Conservation (phyloP, 1,140 invertebrate species). For the Neodiprion pinetum region DNA sequence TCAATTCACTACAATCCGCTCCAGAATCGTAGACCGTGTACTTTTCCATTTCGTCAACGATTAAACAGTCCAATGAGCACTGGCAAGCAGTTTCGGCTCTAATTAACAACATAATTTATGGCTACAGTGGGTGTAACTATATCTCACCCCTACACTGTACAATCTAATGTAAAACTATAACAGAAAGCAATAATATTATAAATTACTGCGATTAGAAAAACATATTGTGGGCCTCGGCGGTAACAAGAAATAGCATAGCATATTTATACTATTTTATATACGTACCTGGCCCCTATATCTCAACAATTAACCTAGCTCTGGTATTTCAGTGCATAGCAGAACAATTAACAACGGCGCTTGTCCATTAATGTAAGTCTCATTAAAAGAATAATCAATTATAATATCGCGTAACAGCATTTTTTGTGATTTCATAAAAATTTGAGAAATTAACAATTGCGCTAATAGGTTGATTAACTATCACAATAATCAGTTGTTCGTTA, state of each 20-base stretch:
- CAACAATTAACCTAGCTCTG: slow-evolving; percentile 1
- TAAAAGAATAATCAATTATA: not conserved
- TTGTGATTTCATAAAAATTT: not conserved
- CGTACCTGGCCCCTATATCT: slow-evolving; percentile 1
- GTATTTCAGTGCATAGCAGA: not conserved
- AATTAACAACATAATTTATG: slow-evolving; percentile 30
- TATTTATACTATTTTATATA: slow-evolving; percentile 7
- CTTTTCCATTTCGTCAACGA: slow-evolving; percentile 51
- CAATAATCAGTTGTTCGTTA: not conserved
- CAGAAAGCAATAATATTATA: slow-evolving; percentile 10
- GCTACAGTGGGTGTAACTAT: slow-evolving; percentile 17
- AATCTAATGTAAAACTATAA: slow-evolving; percentile 41
- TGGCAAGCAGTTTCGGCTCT: slow-evolving; percentile 23
- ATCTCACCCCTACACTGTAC: slow-evolving; percentile 27
- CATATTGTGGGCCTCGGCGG: slow-evolving; percentile 1
- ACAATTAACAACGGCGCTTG: not conserved
- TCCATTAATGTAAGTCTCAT: not conserved
- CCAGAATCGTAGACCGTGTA: slow-evolving; percentile 51
- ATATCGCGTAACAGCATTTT: slow-evolving; percentile 1
- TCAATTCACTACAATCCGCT: slow-evolving; percentile 47
- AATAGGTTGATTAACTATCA: not conserved
- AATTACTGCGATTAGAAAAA: slow-evolving; percentile 1
- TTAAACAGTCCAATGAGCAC: slow-evolving; percentile 44
- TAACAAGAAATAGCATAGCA: slow-evolving; percentile 10
- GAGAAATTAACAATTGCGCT: slow-evolving; percentile 5